Conservation (phyloP, 2,888 invertebrate species). For the Pterostichus madidus region DNA sequence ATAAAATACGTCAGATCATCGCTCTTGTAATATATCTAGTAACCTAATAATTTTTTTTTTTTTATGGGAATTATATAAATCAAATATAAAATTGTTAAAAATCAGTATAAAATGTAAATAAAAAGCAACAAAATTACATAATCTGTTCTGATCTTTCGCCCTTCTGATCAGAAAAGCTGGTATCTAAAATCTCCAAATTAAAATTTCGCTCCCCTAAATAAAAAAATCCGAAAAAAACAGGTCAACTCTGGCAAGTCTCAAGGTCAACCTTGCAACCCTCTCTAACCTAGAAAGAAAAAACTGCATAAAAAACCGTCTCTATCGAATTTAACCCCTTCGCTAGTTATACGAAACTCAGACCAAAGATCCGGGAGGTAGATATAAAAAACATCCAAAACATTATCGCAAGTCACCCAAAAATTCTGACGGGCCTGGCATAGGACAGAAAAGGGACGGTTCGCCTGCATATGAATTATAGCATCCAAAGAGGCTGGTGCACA, state of each 20-base stretch:
- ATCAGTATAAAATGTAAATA: no score
- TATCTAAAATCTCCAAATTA: slow-evolving; percentile 34
- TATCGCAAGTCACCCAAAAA: slow-evolving; percentile 65
- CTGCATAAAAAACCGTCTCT: slow-evolving; percentile 39
- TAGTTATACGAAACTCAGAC: slow-evolving; percentile 42
- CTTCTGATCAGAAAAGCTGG: not conserved
- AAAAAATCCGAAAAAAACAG: slow-evolving; percentile 42
- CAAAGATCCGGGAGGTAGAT: slow-evolving; percentile 62
- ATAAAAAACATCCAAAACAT: slow-evolving; percentile 56
- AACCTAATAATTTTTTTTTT: no score
- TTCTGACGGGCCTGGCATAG: slow-evolving; percentile 25
- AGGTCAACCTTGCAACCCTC: slow-evolving; percentile 63
- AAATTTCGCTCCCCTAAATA: slow-evolving; percentile 32
- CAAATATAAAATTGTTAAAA: no score
- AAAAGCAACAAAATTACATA: slow-evolving; percentile 5
- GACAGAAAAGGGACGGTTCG: slow-evolving; percentile 20
- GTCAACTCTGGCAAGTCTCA: slow-evolving; percentile 44
- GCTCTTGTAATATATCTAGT: no score
- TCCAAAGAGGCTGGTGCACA: slow-evolving; percentile 47
- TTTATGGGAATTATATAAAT: no score
- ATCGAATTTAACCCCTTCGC: slow-evolving; percentile 60
- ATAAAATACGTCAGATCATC: no score
- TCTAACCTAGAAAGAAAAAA: slow-evolving; percentile 53
- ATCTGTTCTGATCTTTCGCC: not conserved
- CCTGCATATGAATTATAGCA: slow-evolving; percentile 64